Evolutionary conservation across 2,888 invertebrate genomes (phyloP), one percentile per base, ranked within the genome.

Genomic region (Metacarcinus magister): DNA sequence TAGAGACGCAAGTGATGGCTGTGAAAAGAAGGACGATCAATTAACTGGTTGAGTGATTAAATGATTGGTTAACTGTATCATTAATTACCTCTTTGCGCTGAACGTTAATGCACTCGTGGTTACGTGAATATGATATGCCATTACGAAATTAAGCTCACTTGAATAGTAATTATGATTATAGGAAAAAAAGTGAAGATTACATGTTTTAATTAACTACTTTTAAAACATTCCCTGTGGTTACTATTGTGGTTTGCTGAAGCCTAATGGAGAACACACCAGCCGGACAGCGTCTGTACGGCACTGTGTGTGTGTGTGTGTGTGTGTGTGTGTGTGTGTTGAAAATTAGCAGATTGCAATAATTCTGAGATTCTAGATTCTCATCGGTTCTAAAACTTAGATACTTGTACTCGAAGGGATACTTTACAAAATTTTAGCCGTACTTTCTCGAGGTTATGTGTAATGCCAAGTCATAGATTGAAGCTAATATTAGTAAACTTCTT

Each of bases 211-310:
- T 28, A 28, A 28, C 87, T 39, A 87, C 32, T 87, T 13, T 87
- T 13, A 39, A 87, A 32, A 16, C 87, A 39, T 32, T 87, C 3
- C 87, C 39, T 87, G 87, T n/a, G 39, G 87, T 32, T 2, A 87
- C 87, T 39, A n/a, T 87, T 87, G 87, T 87, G 87, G 87, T 87
- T 39, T 87, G 87, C 16, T 32, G 87, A 87, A 39, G 39, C 87
- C 87, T 39, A 87, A 16, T 87, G 39, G 87, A 87, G 16, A 87
- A 87, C 16, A 87, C 87, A 87, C 87, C 87, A 87, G 87, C 87
- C 60, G 60, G 60, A 23, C 60, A 60, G 23, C 60, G 60, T 39
- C 39, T 39, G 39, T 39, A 2, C 39, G 39, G 39, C 39, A 39
- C 2, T 39, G 39, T 82, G 75, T 82, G 75, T 60, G 23, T 60